Base-by-base conservation (phyloP, 2,888 invertebrate species). In the Vanessa cardui region DNA sequence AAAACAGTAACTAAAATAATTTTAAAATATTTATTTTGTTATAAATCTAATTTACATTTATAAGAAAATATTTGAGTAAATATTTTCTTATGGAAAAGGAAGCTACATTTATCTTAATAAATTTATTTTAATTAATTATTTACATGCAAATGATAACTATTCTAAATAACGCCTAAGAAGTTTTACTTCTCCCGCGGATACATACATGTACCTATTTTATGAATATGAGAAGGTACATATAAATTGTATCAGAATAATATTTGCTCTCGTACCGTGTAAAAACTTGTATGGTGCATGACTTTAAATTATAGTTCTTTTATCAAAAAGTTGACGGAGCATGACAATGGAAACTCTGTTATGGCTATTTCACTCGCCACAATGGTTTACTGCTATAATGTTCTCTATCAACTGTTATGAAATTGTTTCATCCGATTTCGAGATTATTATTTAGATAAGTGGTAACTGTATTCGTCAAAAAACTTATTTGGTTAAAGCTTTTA, bases 351-450 rank as follows among this genome's bases (percentile, higher is more conserved):
- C 69, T 64, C 45, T 45, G 47, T 59, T 56, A 63, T 62, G 65
- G 68, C 59, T 62, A 68, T 63, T 68, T 63, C 62, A 59, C 59
- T 64, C 64, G 68, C 71, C 71, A 64, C 63, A 72, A 70, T 70
- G 54, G 63, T 68, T 70, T 70, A 70, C 73, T 66, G 71, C 72
- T 72, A 72, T 70, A 72, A 73, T 71, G 69, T 65, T 70, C 64
- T 61, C 66, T 66, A 66, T 69, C 70, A 72, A 74, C 70, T 74
- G 71, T 74, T 74, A 73, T 68, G 69, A 72, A 74, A 74, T 74
- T 72, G 70, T 73, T 72, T 71, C 69, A 71, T 68, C 69, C 65
- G 65, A 70, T 72, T 72, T 65, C 47, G 64, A 68, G 72, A 70
- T 72, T 68, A 67, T 72, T 67, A 70, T 70, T 62, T 67, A 72